Conservation (phyloP, 1,140 invertebrate species). For the Ceratosolen solmsi region DNA sequence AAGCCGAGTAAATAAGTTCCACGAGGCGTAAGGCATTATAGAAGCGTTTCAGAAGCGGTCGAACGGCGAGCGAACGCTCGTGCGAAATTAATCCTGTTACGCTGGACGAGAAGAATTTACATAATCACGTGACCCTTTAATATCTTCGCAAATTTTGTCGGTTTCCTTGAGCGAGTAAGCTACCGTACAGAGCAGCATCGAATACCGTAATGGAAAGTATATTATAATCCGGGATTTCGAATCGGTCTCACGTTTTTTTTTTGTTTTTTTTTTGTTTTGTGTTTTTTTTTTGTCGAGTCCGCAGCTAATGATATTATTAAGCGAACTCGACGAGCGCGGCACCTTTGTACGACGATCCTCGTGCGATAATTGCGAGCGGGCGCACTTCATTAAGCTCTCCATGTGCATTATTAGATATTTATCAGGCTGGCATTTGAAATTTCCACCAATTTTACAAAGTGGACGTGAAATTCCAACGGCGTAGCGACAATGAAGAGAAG, state of each 20-base stretch:
- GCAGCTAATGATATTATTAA: not conserved
- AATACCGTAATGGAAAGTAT: not conserved
- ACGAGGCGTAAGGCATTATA: not conserved
- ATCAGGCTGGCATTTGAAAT: not conserved
- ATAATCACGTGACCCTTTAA: conserved; percentile 6
- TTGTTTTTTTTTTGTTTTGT: no score
- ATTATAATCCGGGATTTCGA: not conserved
- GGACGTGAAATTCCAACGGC: not conserved
- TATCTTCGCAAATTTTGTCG: not conserved
- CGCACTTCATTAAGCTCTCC: not conserved
- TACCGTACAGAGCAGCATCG: not conserved
- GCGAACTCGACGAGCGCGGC: not conserved
- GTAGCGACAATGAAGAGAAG: not conserved
- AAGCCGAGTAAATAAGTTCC: conserved; percentile 5
- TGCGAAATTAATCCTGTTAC: conserved; percentile 34
- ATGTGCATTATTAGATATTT: no score
- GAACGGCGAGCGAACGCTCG: not conserved
- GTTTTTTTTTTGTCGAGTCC: no score
- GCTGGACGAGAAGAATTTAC: not conserved
- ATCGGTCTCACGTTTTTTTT: not conserved
- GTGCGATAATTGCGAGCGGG: no score
- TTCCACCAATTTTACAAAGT: not conserved
- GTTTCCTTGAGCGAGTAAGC: not conserved
- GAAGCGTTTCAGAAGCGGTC: not conserved
- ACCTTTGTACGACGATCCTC: no score